phyloP scores from a whole-genome alignment of 1,140 invertebrate species.

The Cepaea nemoralis region DNA sequence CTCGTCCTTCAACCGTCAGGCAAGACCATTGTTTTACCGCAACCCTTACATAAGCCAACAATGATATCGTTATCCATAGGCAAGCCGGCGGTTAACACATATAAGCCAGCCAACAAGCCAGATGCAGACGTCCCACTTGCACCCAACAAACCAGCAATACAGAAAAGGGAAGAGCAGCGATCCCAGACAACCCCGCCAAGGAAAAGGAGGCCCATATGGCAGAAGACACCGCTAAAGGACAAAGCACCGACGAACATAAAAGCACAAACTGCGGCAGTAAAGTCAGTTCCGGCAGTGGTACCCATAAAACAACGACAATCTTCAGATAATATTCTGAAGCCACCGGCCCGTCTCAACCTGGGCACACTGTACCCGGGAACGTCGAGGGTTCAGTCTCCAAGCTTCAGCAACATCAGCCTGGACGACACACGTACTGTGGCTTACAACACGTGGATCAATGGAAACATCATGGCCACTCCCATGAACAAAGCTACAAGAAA shows the following conservation, averaged over 20 bases:
- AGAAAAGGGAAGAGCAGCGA: neutral
- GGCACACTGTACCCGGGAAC: neutral
- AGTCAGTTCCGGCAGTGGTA: neutral
- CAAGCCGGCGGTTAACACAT: neutral
- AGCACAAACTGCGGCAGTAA: neutral
- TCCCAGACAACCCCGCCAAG: neutral
- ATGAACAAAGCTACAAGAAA: conserved; percentile 24
- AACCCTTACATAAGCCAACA: neutral
- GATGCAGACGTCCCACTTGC: neutral
- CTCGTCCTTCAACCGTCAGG: no score
- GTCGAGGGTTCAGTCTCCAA: neutral
- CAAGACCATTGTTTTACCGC: no score
- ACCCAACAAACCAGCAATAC: neutral
- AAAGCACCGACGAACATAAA: neutral
- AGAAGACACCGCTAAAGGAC: neutral
- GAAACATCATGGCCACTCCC: neutral
- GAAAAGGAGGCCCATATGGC: conserved; percentile 14
- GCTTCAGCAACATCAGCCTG: neutral
- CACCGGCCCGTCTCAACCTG: neutral
- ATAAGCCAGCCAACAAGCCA: neutral
- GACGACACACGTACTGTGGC: neutral
- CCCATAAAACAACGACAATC: conserved; percentile 2
- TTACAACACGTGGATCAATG: neutral
- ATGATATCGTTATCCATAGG: neutral
- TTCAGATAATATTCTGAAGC: neutral